Conservation (phyloP, 2,888 invertebrate species). For the Napeogenes sylphis region DNA sequence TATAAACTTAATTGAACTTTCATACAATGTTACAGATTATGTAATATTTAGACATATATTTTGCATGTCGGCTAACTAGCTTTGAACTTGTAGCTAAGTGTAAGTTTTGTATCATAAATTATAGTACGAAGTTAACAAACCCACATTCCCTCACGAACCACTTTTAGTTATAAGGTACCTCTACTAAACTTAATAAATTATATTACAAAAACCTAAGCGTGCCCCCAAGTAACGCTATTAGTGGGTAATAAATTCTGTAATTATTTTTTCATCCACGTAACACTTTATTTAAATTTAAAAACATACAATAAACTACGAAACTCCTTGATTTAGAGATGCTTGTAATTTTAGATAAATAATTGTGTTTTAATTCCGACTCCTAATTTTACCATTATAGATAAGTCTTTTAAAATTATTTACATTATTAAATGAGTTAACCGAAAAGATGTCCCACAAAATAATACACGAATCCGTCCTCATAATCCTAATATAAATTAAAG, state of each 20-base stretch:
- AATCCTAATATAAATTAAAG: too few species aligned
- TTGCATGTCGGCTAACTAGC: conserved; percentile 1
- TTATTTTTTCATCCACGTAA: too few species aligned
- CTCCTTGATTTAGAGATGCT: too few species aligned
- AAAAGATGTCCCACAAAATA: too few species aligned
- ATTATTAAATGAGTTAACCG: too few species aligned
- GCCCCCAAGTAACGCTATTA: conserved; percentile 2
- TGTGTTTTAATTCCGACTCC: too few species aligned
- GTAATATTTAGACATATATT: neutral
- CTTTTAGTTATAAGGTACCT: conserved; percentile 8
- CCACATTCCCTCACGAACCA: conserved; percentile 8
- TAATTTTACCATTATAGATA: too few species aligned
- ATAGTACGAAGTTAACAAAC: conserved; percentile 3
- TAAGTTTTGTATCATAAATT: conserved; percentile 7
- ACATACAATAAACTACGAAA: too few species aligned
- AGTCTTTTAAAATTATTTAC: too few species aligned
- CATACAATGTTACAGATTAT: neutral
- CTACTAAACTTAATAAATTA: conserved; percentile 5
- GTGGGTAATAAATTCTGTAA: neutral
- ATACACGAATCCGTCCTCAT: too few species aligned
- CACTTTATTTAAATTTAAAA: too few species aligned
- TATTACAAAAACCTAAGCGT: neutral
- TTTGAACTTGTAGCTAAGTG: conserved; percentile 3
- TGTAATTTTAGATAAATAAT: too few species aligned
- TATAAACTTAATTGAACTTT: neutral